These are phyloP conservation scores for Mellivora capensis DNA, from an alignment of 2,113 vertebrate genomes.

Conservation along the genomic window DNA sequence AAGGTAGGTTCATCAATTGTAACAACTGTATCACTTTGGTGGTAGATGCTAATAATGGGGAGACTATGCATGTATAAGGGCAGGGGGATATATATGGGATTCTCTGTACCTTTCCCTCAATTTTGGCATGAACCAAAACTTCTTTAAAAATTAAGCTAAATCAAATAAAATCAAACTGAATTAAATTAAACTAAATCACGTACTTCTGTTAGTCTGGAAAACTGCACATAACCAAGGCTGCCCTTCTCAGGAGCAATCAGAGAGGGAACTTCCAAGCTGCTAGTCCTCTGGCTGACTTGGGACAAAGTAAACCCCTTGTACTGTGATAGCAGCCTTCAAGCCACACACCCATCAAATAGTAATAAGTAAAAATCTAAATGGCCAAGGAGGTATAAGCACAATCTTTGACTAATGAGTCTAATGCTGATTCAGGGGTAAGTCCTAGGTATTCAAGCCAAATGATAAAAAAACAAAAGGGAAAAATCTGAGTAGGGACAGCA, in stretches of 20 bases:
- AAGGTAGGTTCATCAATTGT: not conserved
- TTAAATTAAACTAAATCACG: not conserved
- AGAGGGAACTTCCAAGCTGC: not conserved
- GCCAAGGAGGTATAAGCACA: not conserved
- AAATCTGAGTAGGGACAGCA: not conserved
- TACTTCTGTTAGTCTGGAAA: not conserved
- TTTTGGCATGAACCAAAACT: not conserved
- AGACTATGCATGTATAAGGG: not conserved
- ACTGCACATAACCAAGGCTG: not conserved
- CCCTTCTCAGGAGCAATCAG: not conserved
- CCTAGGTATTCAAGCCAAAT: not conserved
- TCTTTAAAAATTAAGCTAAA: slow-evolving; percentile 3
- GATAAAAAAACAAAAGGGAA: not conserved
- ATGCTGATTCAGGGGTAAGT: not conserved
- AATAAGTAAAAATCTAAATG: not conserved
- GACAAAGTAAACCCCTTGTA: not conserved
- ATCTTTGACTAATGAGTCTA: not conserved
- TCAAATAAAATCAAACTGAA: not conserved
- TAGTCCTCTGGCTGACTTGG: not conserved
- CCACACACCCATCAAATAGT: not conserved
- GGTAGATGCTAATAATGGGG: not conserved
- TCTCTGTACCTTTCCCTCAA: not conserved
- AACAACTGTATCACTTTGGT: not conserved
- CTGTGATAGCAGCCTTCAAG: not conserved
- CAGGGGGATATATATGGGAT: not conserved